These are phyloP conservation scores for Baronia brevicornis DNA, from an alignment of 2,888 invertebrate genomes.

Conservation along the genomic window DNA sequence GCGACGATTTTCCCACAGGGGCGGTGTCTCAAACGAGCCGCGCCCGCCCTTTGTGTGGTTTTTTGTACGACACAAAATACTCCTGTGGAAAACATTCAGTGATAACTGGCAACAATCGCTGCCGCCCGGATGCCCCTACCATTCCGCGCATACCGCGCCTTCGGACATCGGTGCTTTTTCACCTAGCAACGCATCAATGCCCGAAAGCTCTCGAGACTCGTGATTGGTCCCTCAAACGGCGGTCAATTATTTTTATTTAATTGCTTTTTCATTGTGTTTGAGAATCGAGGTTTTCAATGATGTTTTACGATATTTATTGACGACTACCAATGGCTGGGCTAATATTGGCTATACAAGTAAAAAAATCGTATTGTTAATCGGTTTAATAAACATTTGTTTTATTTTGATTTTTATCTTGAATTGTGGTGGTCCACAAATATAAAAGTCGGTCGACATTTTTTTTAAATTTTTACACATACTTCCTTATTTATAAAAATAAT, in stretches of 20 bases:
- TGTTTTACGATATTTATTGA: conserved; percentile 1
- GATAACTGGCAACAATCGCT: conserved; percentile 75
- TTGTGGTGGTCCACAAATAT: too few relatives aligned
- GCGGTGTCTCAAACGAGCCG: conserved; percentile 72
- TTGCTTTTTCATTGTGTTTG: conserved; percentile 17
- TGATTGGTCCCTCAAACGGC: conserved; percentile 28
- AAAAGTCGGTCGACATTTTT: too few relatives aligned
- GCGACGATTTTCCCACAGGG: conserved; percentile 75
- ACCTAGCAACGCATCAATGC: conserved; percentile 48
- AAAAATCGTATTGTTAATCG: too few relatives aligned
- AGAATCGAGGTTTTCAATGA: conserved; percentile 3
- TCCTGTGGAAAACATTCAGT: conserved; percentile 73
- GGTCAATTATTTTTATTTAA: conserved; percentile 27
- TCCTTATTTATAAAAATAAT: too few relatives aligned
- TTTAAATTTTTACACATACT: too few relatives aligned
- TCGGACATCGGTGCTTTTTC: conserved; percentile 68
- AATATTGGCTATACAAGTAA: too few relatives aligned
- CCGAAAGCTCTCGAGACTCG: conserved; percentile 43
- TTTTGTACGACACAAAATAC: conserved; percentile 71
- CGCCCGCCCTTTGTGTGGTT: conserved; percentile 70
- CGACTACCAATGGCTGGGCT: too few relatives aligned
- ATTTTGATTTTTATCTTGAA: too few relatives aligned
- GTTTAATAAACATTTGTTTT: too few relatives aligned
- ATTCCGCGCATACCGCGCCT: conserved; percentile 68
- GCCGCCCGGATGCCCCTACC: conserved; percentile 71